phyloP scores from a whole-genome alignment of 2,113 vertebrate genomes.

The Lipotes vexillifer region DNA sequence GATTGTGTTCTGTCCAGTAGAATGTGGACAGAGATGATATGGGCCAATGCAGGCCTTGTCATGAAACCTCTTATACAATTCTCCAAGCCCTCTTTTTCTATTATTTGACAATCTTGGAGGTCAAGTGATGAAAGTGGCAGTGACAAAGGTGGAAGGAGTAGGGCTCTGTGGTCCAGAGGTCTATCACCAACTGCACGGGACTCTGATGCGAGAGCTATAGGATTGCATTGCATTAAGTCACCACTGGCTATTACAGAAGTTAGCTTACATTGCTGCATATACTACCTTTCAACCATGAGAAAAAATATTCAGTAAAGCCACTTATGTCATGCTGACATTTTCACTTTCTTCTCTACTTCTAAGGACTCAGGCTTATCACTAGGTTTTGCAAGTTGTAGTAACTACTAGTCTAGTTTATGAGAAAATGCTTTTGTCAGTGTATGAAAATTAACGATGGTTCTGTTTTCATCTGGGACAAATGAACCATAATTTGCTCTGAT shows the following conservation, averaged over 20 bases:
- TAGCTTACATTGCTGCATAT: background rate
- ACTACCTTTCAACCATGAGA: background rate
- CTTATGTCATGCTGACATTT: background rate
- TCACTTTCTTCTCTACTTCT: background rate
- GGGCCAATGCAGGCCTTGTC: background rate
- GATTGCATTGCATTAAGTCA: background rate
- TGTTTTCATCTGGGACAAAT: conserved; percentile 50
- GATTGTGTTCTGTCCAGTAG: background rate
- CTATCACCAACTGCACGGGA: background rate
- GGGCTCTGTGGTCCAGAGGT: background rate
- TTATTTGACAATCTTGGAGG: background rate
- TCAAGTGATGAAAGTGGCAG: background rate
- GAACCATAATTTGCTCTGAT: conserved; percentile 54
- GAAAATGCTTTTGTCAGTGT: conserved; percentile 21
- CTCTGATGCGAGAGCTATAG: background rate
- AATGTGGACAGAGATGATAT: background rate
- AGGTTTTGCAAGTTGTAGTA: conserved; percentile 15
- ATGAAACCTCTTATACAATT: background rate
- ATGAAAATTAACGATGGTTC: conserved; percentile 32
- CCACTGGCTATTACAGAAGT: background rate
- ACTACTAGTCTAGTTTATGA: background rate
- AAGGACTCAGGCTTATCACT: background rate
- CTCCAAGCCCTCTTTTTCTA: background rate
- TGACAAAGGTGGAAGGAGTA: background rate
- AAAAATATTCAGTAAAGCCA: background rate